Evolutionary conservation across 2,113 vertebrate genomes (phyloP).

Genomic region (Pogonocichla stellata): DNA sequence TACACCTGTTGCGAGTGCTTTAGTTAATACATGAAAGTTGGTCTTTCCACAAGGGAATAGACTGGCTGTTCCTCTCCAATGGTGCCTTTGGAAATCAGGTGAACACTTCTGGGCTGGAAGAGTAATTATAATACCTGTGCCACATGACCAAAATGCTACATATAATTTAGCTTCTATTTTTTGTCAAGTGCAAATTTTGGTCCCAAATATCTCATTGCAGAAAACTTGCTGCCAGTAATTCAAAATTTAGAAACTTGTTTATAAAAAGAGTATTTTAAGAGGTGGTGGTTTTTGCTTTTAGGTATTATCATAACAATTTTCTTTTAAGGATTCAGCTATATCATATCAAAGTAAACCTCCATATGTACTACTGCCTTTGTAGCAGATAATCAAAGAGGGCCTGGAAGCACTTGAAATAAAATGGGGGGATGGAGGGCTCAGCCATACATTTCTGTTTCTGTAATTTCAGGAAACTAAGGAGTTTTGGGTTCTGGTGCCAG

Average conservation of each 20-base stretch:
- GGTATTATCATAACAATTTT: background rate
- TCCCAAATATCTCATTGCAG: background rate
- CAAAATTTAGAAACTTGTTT: background rate
- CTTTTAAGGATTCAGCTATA: background rate
- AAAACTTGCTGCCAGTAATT: background rate
- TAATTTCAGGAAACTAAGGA: background rate
- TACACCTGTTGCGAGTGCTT: constrained; percentile 30
- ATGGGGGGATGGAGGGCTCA: background rate
- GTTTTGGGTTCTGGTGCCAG: background rate
- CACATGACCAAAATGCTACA: background rate
- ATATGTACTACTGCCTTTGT: background rate
- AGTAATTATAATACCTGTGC: rapidly evolving
- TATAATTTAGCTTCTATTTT: background rate
- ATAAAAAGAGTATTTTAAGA: background rate
- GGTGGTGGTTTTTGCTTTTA: background rate
- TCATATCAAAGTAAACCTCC: background rate
- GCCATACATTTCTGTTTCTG: background rate
- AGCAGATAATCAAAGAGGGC: background rate
- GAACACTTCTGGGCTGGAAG: background rate
- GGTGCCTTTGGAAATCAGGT: background rate
- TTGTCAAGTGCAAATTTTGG: background rate
- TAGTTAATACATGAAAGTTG: background rate
- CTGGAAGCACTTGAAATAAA: background rate
- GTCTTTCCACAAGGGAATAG: background rate
- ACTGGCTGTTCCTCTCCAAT: background rate